These are phyloP conservation scores for Hipparchia semele DNA, from an alignment of 2,888 invertebrate genomes.

Conservation along the genomic window DNA sequence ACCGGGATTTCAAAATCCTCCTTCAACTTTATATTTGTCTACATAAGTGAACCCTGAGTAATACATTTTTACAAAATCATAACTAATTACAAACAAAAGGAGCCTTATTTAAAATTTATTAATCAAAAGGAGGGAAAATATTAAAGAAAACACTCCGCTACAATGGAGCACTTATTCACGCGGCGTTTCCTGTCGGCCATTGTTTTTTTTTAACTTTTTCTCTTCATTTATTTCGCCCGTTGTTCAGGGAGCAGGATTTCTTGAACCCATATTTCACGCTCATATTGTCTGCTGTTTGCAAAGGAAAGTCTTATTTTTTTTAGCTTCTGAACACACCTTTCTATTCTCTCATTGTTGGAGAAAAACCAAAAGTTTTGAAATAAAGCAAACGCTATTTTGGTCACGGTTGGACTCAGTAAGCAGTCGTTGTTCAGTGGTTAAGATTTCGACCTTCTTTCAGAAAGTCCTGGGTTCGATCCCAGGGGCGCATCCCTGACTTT, in stretches of 20 bases:
- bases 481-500: too few relatives aligned
- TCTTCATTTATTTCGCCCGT: slow-evolving; percentile 76
- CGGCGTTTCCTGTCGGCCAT: slow-evolving; percentile 72
- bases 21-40: background rate
- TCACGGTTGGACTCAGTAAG: background rate
- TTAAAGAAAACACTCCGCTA: slow-evolving; percentile 52
- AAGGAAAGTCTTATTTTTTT: slow-evolving; percentile 40
- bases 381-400: background rate
- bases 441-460: too few relatives aligned
- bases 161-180: slow-evolving; percentile 76
- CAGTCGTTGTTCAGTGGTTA: too few relatives aligned
- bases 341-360: slow-evolving; percentile 21
- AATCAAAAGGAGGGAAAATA: slow-evolving; percentile 49
- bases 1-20: too few relatives aligned
- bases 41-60: background rate
- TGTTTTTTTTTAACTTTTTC: slow-evolving; percentile 73
- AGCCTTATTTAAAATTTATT: slow-evolving; percentile 40
- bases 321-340: slow-evolving; percentile 15
- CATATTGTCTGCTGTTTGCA: slow-evolving; percentile 76
- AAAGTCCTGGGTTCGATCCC: too few relatives aligned
- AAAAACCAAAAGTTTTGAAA: background rate
- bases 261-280: slow-evolving; percentile 81
- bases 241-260: slow-evolving; percentile 75
- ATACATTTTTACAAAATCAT: background rate
- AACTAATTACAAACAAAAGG: slow-evolving; percentile 34